Percentiles rank a stretch among this genome's conserved stretches.
Evolutionary conservation across 2,888 invertebrate genomes (phyloP).

Genomic region (Zele albiditarsus): DNA sequence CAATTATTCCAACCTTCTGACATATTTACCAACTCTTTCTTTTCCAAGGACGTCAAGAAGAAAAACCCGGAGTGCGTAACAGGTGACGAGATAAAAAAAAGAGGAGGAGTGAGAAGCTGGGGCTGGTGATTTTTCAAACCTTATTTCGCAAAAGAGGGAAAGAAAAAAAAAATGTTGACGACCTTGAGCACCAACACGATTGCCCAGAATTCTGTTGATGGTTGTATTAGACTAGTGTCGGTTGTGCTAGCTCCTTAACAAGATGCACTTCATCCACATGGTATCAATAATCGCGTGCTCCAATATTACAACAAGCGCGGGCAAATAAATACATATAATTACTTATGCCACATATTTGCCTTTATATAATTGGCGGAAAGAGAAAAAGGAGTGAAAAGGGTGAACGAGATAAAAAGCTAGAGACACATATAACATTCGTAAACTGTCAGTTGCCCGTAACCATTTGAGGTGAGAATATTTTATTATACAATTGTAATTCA

Average conservation of each 20-base stretch:
- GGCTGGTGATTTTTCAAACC: slow-evolving; percentile 34
- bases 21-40: slow-evolving; percentile 28
- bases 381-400: not conserved
- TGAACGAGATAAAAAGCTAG: not conserved
- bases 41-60: slow-evolving; percentile 48
- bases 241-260: slow-evolving; percentile 56
- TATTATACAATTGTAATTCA: not conserved
- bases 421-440: not conserved
- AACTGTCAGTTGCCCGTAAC: not conserved
- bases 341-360: not conserved
- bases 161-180: slow-evolving; percentile 63
- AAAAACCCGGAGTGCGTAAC: slow-evolving; percentile 39
- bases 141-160: slow-evolving; percentile 54
- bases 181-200: slow-evolving; percentile 66
- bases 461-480: not conserved
- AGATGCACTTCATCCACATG: slow-evolving; percentile 59
- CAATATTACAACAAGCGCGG: slow-evolving; percentile 3
- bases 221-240: slow-evolving; percentile 66
- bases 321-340: slow-evolving; percentile 25
- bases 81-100: slow-evolving; percentile 25
- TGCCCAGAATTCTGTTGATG: slow-evolving; percentile 53
- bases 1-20: slow-evolving; percentile 26
- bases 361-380: not conserved
- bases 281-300: slow-evolving; percentile 18
- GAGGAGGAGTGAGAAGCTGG: not conserved